A percentile compares a stretch with the other conserved stretches of the same genome.
These are phyloP conservation scores for Cerastis leucographa DNA, from an alignment of 2,888 invertebrate genomes.

Conservation along the genomic window DNA sequence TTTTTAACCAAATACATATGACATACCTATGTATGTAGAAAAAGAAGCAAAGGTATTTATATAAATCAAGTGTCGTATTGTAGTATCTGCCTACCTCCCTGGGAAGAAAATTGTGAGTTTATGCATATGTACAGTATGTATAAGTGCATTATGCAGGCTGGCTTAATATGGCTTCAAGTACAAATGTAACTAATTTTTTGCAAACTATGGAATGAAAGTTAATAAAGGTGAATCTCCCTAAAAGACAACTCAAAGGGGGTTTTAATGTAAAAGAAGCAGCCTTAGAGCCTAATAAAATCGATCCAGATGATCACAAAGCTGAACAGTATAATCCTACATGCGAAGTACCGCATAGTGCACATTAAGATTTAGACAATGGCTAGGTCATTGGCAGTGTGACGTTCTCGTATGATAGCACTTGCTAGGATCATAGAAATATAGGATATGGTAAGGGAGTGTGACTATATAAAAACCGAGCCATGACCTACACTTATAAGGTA, in stretches of 20 bases:
- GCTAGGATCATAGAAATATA: slow-evolving; percentile 16
- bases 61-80: not conserved
- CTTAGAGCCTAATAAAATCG: slow-evolving; percentile 16
- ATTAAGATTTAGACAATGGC: slow-evolving; percentile 67
- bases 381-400: slow-evolving; percentile 71
- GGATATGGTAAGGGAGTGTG: slow-evolving; percentile 6
- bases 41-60: not conserved
- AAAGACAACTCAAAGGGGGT: not conserved
- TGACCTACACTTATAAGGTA: not conserved
- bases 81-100: not conserved
- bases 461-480: not conserved
- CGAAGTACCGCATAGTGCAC: slow-evolving; percentile 43
- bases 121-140: not conserved
- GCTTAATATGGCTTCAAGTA: not conserved
- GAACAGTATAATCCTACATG: slow-evolving; percentile 51
- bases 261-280: not conserved
- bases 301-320: slow-evolving; percentile 34
- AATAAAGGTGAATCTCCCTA: not conserved
- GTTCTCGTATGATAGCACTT: slow-evolving; percentile 48
- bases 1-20: not conserved
- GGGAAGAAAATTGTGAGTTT: not conserved
- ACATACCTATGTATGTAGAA: not conserved
- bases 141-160: not conserved
- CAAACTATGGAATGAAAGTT: not conserved
- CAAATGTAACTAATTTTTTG: not conserved